These are phyloP conservation scores for Ostrea edulis DNA, from an alignment of 1,140 invertebrate genomes.

Conservation along the genomic window DNA sequence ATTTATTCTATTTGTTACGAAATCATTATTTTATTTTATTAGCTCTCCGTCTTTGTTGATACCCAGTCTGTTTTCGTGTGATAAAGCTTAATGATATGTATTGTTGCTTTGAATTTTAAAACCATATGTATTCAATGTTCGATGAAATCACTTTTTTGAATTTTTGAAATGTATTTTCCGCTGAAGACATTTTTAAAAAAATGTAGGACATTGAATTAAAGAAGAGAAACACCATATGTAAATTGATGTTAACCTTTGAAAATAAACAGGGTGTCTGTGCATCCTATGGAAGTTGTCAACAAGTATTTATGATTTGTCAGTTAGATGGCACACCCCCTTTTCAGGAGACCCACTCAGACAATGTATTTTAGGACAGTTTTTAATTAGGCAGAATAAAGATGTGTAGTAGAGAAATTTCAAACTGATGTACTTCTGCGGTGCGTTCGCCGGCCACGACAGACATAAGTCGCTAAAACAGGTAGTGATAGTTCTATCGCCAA, in stretches of 20 bases:
- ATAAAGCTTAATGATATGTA: too few species aligned
- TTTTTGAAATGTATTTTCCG: not conserved
- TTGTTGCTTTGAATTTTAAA: slow-evolving; percentile 8
- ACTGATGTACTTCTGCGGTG: too few species aligned
- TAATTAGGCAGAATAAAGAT: not conserved
- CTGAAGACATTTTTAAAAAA: not conserved
- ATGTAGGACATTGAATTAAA: not conserved
- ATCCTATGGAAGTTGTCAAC: not conserved
- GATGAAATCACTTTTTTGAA: not conserved
- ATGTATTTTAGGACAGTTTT: not conserved
- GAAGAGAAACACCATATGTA: not conserved
- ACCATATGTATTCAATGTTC: not conserved
- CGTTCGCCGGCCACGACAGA: too few species aligned
- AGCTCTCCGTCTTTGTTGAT: not conserved
- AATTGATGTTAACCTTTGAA: not conserved
- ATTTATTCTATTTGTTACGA: not conserved
- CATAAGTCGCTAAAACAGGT: too few species aligned
- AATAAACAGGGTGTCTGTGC: not conserved
- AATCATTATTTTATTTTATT: not conserved
- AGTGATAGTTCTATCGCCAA: too few species aligned
- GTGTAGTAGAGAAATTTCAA: too few species aligned
- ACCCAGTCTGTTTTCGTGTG: not conserved
- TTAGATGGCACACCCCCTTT: not conserved
- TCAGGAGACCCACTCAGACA: not conserved
- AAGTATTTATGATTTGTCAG: not conserved